These are phyloP conservation scores for Andrena flavipes DNA, from an alignment of 2,888 invertebrate species.

Conservation along the genomic window DNA sequence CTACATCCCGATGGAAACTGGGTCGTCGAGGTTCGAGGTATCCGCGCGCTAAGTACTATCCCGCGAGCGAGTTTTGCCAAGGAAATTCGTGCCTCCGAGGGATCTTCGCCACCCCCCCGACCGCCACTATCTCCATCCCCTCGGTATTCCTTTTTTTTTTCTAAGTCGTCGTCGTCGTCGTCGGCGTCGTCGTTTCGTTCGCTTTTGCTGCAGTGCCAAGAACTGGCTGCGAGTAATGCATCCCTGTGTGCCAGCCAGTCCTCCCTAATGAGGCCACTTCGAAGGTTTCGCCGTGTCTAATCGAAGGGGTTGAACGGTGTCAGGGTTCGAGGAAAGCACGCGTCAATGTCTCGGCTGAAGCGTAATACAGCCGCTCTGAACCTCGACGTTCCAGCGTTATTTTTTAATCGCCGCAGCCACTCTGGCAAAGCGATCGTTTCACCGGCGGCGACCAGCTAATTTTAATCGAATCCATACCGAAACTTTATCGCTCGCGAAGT, in stretches of 20 bases:
- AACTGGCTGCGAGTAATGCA: constrained; percentile 15
- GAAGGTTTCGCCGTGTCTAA: constrained; percentile 1
- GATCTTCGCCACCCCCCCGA: constrained; percentile 28
- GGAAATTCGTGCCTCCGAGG: constrained; percentile 41
- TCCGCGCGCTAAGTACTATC: constrained; percentile 51
- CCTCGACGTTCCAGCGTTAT: not conserved
- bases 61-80: constrained; percentile 47
- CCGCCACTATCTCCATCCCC: constrained; percentile 3
- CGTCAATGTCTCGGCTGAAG: not conserved
- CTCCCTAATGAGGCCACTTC: constrained; percentile 40
- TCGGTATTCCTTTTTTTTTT: not conserved
- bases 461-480: not conserved
- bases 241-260: constrained; percentile 11
- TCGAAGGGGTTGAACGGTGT: not conserved
- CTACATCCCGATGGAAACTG: constrained; percentile 55
- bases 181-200: constrained; percentile 12
- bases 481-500: not conserved
- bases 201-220: constrained; percentile 38
- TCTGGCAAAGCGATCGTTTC: not conserved
- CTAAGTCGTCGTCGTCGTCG: not conserved
- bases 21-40: constrained; percentile 53
- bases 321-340: not conserved
- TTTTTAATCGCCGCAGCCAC: not conserved
- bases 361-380: not conserved
- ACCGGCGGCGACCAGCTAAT: not conserved